Evolutionary conservation across 1,140 invertebrate genomes (phyloP), one percentile per base, ranked within the genome.

Genomic region (Drosophila suzukii): DNA sequence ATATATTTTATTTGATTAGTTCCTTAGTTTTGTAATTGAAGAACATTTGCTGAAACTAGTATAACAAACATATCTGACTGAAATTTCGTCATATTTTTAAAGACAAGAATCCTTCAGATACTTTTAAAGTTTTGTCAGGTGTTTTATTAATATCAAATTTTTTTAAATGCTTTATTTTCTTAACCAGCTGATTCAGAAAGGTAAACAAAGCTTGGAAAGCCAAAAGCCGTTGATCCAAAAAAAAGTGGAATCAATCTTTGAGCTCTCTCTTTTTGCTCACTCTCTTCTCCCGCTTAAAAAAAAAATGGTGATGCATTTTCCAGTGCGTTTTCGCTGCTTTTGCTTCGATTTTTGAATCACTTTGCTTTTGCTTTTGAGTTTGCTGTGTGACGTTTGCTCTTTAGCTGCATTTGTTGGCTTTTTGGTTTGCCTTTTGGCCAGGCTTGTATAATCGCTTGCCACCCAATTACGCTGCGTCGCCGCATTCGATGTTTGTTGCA

Each of bases 391-490:
- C 59, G 61, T 54, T 74, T 71, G 65, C 67, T 75, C 61, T 60
- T 24, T 53, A 73, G 67, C 62, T 65, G 68, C 62, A 34, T 57
- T 39, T 51, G 62, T 70, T 61, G 58, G 24, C 60, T 51, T 15
- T 50, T 51, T 32, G 49, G 12, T 54, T 67, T 76, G 67, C 67
- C 50, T 47, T 62, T 70, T 41, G 58, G 75, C 54, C 47, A 66
- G 47, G 79, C 84, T 88, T 88, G 84, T 89, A 81, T 89, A 88
- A 89, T 70, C 80, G 68, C 75, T 82, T 70, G 65, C 67, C 71
- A 83, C 74, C 75, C 82, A 88, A 86, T 86, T 88, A 88, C 75
- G 83, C 75, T 59, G 79, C 82, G 75, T 86, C 81, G 81, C 53
- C 70, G 81, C 78, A 74, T 65, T 77, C 78, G 78, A 49, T 58